A percentile compares a stretch with the other conserved stretches of the same genome.
Evolutionary conservation across 2,797 vertebrate species (phyloP).

Genomic region (Enteromius thamalakanensis): DNA sequence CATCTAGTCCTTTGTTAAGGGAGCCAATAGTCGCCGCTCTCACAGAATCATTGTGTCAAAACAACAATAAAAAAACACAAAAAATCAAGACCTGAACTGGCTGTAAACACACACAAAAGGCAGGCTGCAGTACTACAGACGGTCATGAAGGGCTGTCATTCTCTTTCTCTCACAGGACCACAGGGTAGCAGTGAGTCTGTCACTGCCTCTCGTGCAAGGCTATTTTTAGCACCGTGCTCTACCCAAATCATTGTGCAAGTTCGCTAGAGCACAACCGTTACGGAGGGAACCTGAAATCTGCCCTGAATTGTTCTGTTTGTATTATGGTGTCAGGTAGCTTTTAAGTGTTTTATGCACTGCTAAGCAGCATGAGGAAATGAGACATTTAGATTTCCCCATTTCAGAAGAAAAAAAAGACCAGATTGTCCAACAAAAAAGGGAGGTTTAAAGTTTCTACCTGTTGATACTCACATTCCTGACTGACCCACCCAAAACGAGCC

Average conservation of each 20-base stretch:
- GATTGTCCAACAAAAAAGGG: not conserved
- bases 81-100: not conserved
- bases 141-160: constrained; percentile 42
- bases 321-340: constrained; percentile 49
- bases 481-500: not conserved
- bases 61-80: not conserved
- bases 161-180: constrained; percentile 41
- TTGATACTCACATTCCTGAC: not conserved
- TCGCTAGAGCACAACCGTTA: constrained; percentile 66
- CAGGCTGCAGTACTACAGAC: constrained; percentile 41
- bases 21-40: not conserved
- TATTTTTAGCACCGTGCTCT: constrained; percentile 74
- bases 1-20: not conserved
- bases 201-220: constrained; percentile 60
- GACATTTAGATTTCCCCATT: not conserved
- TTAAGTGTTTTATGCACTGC: constrained; percentile 6
- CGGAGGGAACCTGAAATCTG: constrained; percentile 55
- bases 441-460: constrained; percentile 10
- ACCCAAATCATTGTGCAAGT: constrained; percentile 63
- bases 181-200: constrained; percentile 60
- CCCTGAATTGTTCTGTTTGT: constrained; percentile 57
- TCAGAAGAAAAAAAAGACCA: not conserved
- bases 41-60: not conserved
- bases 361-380: constrained; percentile 3
- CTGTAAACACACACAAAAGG: constrained; percentile 12